These are phyloP conservation scores for Bicyclus anynana DNA, from an alignment of 1,140 invertebrate species.

Conservation along the genomic window DNA sequence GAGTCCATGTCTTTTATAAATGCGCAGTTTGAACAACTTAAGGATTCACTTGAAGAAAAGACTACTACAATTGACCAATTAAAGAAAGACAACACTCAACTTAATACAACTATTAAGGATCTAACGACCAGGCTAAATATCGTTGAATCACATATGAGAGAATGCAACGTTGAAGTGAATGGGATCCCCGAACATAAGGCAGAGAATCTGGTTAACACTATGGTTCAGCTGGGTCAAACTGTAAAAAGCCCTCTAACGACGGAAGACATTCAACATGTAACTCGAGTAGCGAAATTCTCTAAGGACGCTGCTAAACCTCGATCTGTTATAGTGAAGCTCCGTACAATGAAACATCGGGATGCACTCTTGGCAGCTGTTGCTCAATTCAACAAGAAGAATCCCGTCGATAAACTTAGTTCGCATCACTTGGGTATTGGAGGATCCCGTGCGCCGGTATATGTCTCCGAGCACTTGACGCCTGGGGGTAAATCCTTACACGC, in stretches of 20 bases:
- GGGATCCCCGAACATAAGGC: slow-evolving; percentile 7
- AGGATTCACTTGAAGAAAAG: neutral
- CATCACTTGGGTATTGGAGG: too few species aligned
- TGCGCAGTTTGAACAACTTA: neutral
- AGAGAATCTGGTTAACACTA: slow-evolving; percentile 7
- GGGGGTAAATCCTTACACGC: too few species aligned
- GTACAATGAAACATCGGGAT: slow-evolving; percentile 2
- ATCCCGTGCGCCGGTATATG: too few species aligned
- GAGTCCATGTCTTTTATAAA: slow-evolving; percentile 5
- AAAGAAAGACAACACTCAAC: slow-evolving; percentile 6
- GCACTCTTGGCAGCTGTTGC: neutral
- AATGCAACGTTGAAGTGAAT: slow-evolving; percentile 11
- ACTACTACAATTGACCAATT: slow-evolving; percentile 3
- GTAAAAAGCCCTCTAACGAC: neutral
- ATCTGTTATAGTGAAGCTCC: slow-evolving; percentile 9
- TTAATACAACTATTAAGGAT: neutral
- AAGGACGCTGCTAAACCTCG: neutral
- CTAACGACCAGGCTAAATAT: slow-evolving; percentile 3
- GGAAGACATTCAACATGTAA: slow-evolving; percentile 9
- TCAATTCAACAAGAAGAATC: neutral
- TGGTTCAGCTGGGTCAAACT: slow-evolving; percentile 2
- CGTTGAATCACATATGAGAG: slow-evolving; percentile 11
- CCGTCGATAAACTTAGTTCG: neutral
- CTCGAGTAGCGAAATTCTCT: slow-evolving; percentile 8
- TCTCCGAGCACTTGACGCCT: too few species aligned